Conservation (phyloP, 2,113 vertebrate species). For the Thalassoma bifasciatum region DNA sequence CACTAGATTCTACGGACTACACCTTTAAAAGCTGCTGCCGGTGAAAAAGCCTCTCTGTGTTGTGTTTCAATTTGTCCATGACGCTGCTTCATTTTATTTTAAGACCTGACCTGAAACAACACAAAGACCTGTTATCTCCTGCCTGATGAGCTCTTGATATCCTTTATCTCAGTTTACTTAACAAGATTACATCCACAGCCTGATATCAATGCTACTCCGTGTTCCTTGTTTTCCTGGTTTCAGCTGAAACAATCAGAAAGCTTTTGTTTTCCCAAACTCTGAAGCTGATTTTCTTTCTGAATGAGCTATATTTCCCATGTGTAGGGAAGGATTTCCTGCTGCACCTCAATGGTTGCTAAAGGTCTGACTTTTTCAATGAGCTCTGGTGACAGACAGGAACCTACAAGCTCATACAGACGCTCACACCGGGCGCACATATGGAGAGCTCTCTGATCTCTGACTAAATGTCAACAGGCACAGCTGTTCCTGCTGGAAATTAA, state of each 20-base stretch:
- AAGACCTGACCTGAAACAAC: slow-evolving; percentile 44
- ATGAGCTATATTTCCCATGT: neutral
- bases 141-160: neutral
- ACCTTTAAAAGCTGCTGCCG: too few species aligned
- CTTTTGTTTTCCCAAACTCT: neutral
- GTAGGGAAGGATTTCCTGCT: slow-evolving; percentile 6
- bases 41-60: neutral
- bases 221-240: too few species aligned
- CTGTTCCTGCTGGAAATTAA: slow-evolving; percentile 70
- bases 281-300: neutral
- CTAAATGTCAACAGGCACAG: slow-evolving; percentile 80
- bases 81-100: slow-evolving; percentile 41
- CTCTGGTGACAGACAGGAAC: slow-evolving; percentile 1
- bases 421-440: neutral
- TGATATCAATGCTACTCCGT: neutral
- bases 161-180: slow-evolving; percentile 2
- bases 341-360: neutral
- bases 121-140: slow-evolving; percentile 24
- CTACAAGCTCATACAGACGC: neutral
- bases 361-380: neutral
- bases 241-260: neutral
- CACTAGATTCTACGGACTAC: too few species aligned
- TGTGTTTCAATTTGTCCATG: slow-evolving; percentile 5
- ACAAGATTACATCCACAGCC: slow-evolving; percentile 8
- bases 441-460: slow-evolving; percentile 42